A percentile compares a stretch with the other conserved stretches of the same genome.
Evolutionary conservation across 2,888 invertebrate genomes (phyloP).

Genomic region (Pecten maximus): DNA sequence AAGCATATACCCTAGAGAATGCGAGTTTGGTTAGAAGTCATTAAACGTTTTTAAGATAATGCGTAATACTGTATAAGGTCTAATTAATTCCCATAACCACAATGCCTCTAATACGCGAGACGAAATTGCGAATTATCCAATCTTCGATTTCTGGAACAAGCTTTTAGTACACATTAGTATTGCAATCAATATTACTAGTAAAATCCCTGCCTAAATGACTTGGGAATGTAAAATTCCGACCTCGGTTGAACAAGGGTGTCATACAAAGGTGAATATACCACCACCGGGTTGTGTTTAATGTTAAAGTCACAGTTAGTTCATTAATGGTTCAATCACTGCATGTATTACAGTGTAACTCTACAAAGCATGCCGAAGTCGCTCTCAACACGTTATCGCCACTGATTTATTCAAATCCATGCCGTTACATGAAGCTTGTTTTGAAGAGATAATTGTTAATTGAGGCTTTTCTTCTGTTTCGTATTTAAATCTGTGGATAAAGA

Average conservation of each 20-base stretch:
- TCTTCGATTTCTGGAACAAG: neutral
- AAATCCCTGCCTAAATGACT: neutral
- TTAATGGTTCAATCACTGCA: neutral
- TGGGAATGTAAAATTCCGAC: neutral
- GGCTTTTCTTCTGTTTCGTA: too few species aligned
- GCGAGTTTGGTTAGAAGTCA: neutral
- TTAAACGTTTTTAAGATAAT: neutral
- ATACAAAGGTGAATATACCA: neutral
- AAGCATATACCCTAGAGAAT: neutral
- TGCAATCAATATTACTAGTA: conserved; percentile 5
- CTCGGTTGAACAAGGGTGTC: neutral
- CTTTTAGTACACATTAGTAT: neutral
- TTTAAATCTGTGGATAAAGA: too few species aligned
- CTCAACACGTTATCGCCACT: too few species aligned
- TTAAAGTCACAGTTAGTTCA: neutral
- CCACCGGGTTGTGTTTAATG: neutral
- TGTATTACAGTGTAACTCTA: neutral
- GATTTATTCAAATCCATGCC: too few species aligned
- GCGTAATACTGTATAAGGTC: neutral
- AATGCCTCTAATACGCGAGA: neutral
- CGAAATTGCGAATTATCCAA: neutral
- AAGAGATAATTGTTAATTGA: too few species aligned
- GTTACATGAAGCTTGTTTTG: too few species aligned
- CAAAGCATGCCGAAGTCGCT: too few species aligned
- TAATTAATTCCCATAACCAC: neutral